A percentile compares a stretch with the other conserved stretches of the same genome.
Evolutionary conservation across 2,113 vertebrate species (phyloP).

Genomic region (Alligator mississippiensis): DNA sequence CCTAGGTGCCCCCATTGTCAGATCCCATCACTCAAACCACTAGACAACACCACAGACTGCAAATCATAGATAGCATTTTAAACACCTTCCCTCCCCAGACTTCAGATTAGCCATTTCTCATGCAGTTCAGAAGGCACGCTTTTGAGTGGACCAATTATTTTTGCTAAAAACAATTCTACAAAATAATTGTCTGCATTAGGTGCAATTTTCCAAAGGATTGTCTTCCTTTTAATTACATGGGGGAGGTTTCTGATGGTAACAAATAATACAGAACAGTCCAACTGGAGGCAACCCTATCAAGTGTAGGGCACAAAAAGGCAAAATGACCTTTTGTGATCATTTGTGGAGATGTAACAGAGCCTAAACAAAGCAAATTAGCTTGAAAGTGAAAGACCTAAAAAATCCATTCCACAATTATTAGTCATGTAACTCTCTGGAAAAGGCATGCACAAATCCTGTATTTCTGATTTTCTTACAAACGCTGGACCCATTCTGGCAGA

Average conservation of each 20-base stretch:
- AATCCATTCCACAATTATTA: not conserved
- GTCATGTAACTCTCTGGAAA: not conserved
- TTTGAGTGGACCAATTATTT: constrained; percentile 60
- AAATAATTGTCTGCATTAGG: constrained; percentile 22
- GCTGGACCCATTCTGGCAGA: not conserved
- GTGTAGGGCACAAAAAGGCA: not conserved
- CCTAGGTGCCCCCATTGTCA: not conserved
- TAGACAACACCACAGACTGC: not conserved
- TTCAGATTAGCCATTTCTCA: not conserved
- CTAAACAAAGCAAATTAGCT: not conserved
- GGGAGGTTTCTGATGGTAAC: not conserved
- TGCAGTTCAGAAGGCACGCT: not conserved
- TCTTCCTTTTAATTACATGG: constrained; percentile 14
- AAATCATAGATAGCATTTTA: not conserved
- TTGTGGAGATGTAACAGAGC: not conserved
- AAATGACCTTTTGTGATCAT: not conserved
- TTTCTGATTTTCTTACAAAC: not conserved
- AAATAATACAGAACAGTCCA: constrained; percentile 16
- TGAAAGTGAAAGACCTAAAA: not conserved
- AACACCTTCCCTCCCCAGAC: not conserved
- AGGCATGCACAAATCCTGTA: not conserved
- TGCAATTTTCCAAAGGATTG: constrained; percentile 24
- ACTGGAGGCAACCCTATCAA: not conserved
- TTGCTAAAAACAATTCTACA: constrained; percentile 5
- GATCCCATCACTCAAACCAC: not conserved